These are phyloP conservation scores for Cinara cedri DNA, from an alignment of 2,888 invertebrate species.

Conservation along the genomic window DNA sequence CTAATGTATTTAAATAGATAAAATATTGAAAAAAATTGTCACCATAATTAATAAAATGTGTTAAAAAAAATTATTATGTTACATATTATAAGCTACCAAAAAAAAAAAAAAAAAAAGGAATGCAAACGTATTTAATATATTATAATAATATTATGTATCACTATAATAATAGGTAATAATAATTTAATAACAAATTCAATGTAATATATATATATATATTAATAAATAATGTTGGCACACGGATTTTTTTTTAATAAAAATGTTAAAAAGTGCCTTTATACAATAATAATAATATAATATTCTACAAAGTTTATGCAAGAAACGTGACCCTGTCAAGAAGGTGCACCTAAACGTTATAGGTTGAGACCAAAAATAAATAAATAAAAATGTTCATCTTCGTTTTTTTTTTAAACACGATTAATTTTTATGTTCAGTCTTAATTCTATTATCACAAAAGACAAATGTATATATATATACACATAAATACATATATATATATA, in stretches of 20 bases:
- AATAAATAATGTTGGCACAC: constrained; percentile 45
- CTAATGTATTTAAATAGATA: constrained; percentile 18
- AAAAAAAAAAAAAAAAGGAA: constrained; percentile 42
- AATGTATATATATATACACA: constrained; percentile 6
- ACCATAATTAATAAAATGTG: background rate
- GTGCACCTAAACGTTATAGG: constrained; percentile 46
- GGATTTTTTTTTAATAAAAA: constrained; percentile 32
- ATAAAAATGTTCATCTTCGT: constrained; percentile 19
- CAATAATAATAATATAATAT: constrained; percentile 28
- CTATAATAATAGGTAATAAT: background rate
- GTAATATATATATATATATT: constrained; percentile 24
- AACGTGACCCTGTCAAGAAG: constrained; percentile 56
- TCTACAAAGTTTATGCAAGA: constrained; percentile 44
- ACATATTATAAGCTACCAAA: constrained; percentile 41
- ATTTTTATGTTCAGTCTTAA: constrained; percentile 54
- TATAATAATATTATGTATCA: background rate
- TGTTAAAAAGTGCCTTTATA: constrained; percentile 46
- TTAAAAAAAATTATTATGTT: constrained; percentile 17
- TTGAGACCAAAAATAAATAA: constrained; percentile 54
- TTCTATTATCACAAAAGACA: constrained; percentile 56
- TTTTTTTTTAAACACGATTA: constrained; percentile 17
- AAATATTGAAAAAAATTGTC: background rate
- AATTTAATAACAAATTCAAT: constrained; percentile 43
- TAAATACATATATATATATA: constrained; percentile 2
- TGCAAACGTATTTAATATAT: constrained; percentile 27